Base-by-base conservation (phyloP, 23 tunicate species). In the Ascidia mentula region DNA sequence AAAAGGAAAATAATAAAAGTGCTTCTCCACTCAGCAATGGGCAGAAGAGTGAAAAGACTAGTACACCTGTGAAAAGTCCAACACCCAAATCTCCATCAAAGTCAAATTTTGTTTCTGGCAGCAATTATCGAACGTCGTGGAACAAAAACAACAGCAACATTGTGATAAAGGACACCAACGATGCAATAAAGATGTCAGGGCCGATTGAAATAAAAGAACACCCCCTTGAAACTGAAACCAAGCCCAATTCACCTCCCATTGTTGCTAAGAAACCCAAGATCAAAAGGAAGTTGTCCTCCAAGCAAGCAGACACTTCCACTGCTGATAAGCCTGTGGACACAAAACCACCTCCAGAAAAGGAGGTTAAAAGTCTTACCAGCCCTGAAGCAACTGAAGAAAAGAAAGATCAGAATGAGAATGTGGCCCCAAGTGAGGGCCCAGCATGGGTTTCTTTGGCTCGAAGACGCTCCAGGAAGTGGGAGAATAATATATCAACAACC, bases 361-460 rank as follows among this genome's bases (percentile, higher is more conserved):
- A 53, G 1, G 22, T 28, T 20, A 20, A 26, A 53, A 53, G 65
- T 53, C 28, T 20, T 9, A 9, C 13, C 4, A 53, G 24, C 7
- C 22, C 7, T 53, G 65, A 53, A 53, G 22, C 24, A 53, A 26
- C 65, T 20, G 65, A 53, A 9, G 65, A 20, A 1, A 28, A 20
- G 1, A 53, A 53, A 53, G 65, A 53, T 28, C 65, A 53, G 65
- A 53, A 53, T 53, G 65, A 53, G 24, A 53, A 53, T 9, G 65
- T 53, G 65, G 13, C 65, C 1, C 65, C 65, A 6, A 37, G 40
- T 8, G 0, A 65, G 31, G 46, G 35, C 34, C 79, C 89, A 31
- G 45, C 83, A 6, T 85, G 89, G 89, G 77, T 85, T 36, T 45
- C 74, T 8, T 28, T 85, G 76, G 89, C 89, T 28, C 79, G 83